phyloP scores from a whole-genome alignment of 2,113 vertebrate genomes.

The Notarius quadriscutis region DNA sequence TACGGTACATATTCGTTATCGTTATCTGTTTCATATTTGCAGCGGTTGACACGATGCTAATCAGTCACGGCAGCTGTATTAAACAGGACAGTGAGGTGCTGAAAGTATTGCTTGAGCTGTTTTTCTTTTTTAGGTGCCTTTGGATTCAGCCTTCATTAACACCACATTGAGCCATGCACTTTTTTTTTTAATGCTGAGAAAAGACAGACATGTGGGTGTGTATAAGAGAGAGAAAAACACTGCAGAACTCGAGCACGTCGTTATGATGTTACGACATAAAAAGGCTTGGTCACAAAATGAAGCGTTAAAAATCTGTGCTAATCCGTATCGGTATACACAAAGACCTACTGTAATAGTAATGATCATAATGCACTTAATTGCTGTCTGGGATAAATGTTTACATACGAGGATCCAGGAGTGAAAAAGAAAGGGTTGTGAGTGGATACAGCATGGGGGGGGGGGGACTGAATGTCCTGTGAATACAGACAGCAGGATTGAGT shows the following conservation, averaged over 20 bases:
- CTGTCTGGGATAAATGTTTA: conserved; percentile 64
- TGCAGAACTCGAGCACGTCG: neutral
- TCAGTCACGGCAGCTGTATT: neutral
- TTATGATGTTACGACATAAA: neutral
- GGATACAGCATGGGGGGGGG: conserved; percentile 52
- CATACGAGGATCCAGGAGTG: conserved; percentile 61
- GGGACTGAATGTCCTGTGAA: neutral
- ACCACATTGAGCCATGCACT: conserved; percentile 14
- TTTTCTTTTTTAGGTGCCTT: neutral
- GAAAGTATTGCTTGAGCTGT: conserved; percentile 56
- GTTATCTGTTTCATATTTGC: neutral
- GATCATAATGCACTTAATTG: conserved; percentile 69
- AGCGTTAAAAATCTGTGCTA: neutral
- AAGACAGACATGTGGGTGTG: neutral
- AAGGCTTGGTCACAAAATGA: conserved; percentile 35
- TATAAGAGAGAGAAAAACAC: conserved; percentile 43
- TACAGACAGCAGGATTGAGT: conserved; percentile 22
- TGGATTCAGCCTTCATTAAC: conserved; percentile 29
- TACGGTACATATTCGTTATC: neutral
- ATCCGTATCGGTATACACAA: conserved; percentile 34
- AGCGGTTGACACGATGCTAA: neutral
- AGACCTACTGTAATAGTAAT: conserved; percentile 38
- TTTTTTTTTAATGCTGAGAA: neutral
- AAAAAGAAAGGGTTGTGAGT: conserved; percentile 61
- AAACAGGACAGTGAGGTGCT: conserved; percentile 31